phyloP scores from a whole-genome alignment of 2,113 vertebrate species.

The Lathamus discolor region DNA sequence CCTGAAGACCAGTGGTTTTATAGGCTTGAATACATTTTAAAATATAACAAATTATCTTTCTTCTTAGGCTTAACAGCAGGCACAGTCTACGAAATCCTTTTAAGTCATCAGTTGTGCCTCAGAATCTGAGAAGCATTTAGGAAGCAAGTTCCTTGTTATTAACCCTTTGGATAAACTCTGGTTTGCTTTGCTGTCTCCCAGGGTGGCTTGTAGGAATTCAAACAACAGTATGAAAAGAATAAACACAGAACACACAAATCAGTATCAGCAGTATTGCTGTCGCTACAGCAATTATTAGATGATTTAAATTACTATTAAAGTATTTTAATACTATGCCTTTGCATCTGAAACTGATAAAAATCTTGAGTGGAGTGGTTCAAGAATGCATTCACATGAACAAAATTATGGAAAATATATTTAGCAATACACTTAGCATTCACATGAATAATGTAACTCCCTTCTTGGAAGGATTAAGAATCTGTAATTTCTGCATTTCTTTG shows the following conservation, averaged over 20 bases:
- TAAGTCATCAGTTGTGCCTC: neutral
- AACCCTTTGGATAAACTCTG: neutral
- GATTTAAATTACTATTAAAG: neutral
- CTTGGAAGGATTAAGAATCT: slow-evolving; percentile 49
- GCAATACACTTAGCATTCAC: slow-evolving; percentile 61
- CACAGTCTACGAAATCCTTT: slow-evolving; percentile 10
- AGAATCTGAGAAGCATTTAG: neutral
- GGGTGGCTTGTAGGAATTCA: neutral
- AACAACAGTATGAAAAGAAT: neutral
- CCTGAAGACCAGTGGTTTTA: slow-evolving; percentile 27
- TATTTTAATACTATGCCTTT: slow-evolving; percentile 16
- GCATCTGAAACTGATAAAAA: slow-evolving; percentile 52
- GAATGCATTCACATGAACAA: slow-evolving; percentile 45
- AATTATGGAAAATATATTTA: slow-evolving; percentile 69
- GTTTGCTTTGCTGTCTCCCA: neutral
- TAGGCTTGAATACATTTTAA: slow-evolving; percentile 19
- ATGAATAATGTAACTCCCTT: slow-evolving; percentile 61
- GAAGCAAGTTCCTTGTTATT: neutral
- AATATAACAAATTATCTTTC: slow-evolving; percentile 46
- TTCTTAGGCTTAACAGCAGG: slow-evolving; percentile 7
- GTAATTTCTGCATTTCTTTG: slow-evolving; percentile 50
- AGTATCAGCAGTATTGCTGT: neutral
- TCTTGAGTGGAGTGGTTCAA: slow-evolving; percentile 31
- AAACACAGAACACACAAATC: neutral
- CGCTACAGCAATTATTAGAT: neutral